Percentiles rank a stretch among this genome's conserved stretches.
Evolutionary conservation across 2,113 vertebrate genomes (phyloP).

Genomic region (Sylvia atricapilla): DNA sequence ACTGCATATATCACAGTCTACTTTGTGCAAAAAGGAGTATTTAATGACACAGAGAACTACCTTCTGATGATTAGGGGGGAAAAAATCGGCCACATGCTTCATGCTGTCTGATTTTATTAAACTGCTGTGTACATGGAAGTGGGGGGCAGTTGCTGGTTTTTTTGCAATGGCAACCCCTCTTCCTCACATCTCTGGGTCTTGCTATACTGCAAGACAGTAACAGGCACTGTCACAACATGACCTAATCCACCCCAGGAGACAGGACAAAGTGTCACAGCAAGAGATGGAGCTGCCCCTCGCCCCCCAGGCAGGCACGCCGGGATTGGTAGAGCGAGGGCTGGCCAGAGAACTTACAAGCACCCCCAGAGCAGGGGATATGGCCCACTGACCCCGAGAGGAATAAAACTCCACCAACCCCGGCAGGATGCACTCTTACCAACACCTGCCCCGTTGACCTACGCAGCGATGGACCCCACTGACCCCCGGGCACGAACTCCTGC

Average conservation of each 20-base stretch:
- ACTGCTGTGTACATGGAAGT: not conserved
- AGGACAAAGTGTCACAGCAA: not conserved
- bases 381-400: not conserved
- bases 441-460: not conserved
- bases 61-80: not conserved
- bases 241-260: not conserved
- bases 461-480: too few relatives aligned
- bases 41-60: constrained; percentile 30
- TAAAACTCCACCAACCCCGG: not conserved
- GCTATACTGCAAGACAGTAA: not conserved
- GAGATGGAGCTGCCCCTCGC: not conserved
- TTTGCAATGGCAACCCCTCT: not conserved
- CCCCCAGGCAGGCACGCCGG: not conserved
- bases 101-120: constrained; percentile 56
- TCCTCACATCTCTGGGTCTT: not conserved
- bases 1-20: not conserved
- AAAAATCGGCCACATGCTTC: constrained; percentile 45
- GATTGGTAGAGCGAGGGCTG: not conserved
- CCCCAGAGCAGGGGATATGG: not conserved
- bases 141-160: not conserved
- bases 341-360: not conserved
- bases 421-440: not conserved
- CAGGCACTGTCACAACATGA: not conserved
- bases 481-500: not conserved
- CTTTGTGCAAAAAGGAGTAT: not conserved